Evolutionary conservation across 2,797 vertebrate species (phyloP).

Genomic region (Mus caroli): DNA sequence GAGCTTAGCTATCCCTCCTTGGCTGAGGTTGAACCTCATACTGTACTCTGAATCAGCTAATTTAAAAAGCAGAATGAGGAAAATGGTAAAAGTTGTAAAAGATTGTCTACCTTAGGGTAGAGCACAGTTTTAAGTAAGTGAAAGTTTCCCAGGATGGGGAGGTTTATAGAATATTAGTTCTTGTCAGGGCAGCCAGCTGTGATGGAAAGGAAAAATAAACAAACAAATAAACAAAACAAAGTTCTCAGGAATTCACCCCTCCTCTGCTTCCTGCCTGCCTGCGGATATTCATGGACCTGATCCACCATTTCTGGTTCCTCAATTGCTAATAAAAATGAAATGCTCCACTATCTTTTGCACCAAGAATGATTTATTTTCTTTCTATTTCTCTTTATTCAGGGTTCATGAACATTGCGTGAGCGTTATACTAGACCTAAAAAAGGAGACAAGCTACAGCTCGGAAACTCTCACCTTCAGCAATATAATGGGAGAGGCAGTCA

Average conservation of each 20-base stretch:
- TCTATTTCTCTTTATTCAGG: background rate
- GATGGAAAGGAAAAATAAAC: background rate
- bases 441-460: background rate
- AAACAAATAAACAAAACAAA: background rate
- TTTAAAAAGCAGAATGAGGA: background rate
- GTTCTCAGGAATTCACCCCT: background rate
- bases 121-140: background rate
- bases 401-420: background rate
- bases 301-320: background rate
- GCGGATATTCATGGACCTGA: background rate
- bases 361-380: background rate
- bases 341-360: background rate
- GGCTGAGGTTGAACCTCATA: background rate
- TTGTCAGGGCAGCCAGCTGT: background rate
- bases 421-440: background rate
- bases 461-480: background rate
- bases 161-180: background rate
- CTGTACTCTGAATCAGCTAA: background rate
- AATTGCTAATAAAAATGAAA: slow-evolving; percentile 30
- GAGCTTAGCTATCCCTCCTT: background rate
- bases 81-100: background rate
- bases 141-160: background rate
- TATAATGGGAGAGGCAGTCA: background rate
- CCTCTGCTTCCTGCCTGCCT: background rate
- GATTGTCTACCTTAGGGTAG: too few relatives aligned